Evolutionary conservation across 2,888 invertebrate genomes (phyloP), one percentile per base, ranked within the genome.

Genomic region (Chloromyia formosa): DNA sequence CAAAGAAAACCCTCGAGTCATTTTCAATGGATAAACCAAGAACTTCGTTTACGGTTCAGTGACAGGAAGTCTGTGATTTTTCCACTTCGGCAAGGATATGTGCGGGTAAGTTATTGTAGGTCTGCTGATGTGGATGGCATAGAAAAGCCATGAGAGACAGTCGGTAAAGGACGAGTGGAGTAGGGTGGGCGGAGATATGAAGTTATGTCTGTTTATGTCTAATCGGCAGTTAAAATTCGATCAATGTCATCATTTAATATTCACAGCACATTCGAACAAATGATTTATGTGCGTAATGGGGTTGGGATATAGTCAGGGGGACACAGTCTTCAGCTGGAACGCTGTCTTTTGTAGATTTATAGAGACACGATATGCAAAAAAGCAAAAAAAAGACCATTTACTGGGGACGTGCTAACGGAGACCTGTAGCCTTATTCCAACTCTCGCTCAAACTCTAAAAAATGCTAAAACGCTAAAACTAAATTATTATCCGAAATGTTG

Each of bases 151-250:
- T 5, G 42, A 42, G 7, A 12, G 42, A 9, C 42, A 9, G 42
- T 42, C 16, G 2, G 49, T 5, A 12, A 49, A 49, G 49, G 49
- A 49, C 49, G 12, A 42, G 12, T 9, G 7, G 42, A 5, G 7
- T 42, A 12, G 5, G 42, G 42, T 49, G 49, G 49, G 12, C 49
- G 49, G 3, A 49, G 3, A 49, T 49, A 49, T n/a, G 49, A 12
- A 1, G 12, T 2, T 7, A 49, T 49, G 16, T 49, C 12, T 56
- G 5, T 56, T n/a, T 18, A 56, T 56, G 18, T 56, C 18, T 68
- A 68, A 68, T 68, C 49, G 49, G 62, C 49, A 53, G 68, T 68
- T 68, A 68, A 68, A 68, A 68, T 68, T 68, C 68, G 68, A 68
- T 68, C 68, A 68, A 68, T 68, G 68, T 68, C 53, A 53, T 45